These are phyloP conservation scores for Drosophila teissieri DNA, from an alignment of 1,140 invertebrate species.

Conservation along the genomic window DNA sequence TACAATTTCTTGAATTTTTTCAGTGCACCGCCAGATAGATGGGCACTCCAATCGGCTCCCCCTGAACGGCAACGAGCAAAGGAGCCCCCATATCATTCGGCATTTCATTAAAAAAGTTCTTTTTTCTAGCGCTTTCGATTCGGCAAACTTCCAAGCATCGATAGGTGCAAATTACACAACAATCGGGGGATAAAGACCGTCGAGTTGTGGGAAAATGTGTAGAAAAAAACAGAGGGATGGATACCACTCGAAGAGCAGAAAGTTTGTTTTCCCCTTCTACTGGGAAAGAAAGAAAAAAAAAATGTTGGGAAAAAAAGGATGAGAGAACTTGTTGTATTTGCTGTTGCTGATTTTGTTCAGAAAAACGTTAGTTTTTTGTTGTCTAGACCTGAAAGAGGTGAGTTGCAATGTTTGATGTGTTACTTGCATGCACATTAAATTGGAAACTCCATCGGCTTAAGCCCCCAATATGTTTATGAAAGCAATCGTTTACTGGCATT, in stretches of 20 bases:
- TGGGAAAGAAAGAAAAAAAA: constrained; percentile 2
- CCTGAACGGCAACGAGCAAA: not conserved
- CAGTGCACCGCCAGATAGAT: constrained; percentile 16
- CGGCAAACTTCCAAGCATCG: constrained; percentile 65
- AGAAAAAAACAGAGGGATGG: constrained; percentile 17
- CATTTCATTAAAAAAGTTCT: constrained; percentile 60
- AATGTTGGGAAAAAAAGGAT: constrained; percentile 24
- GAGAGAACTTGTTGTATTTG: constrained; percentile 44
- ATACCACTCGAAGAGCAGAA: constrained; percentile 9
- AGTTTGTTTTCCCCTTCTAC: constrained; percentile 45
- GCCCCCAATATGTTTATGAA: not conserved
- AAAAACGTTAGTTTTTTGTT: constrained; percentile 32
- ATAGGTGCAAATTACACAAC: constrained; percentile 81
- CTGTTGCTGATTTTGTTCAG: constrained; percentile 33
- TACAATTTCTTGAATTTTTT: not conserved
- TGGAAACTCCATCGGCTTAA: not conserved
- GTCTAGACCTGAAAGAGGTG: constrained; percentile 14
- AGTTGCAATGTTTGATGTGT: not conserved
- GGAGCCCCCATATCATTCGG: constrained; percentile 23
- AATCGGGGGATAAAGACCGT: constrained; percentile 22
- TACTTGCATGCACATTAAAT: no score
- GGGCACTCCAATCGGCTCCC: constrained; percentile 17
- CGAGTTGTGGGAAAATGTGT: not conserved
- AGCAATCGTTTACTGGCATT: not conserved
- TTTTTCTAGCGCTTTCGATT: constrained; percentile 33